phyloP scores from a whole-genome alignment of 2,113 vertebrate species.

The Chlamydotis undulata region DNA sequence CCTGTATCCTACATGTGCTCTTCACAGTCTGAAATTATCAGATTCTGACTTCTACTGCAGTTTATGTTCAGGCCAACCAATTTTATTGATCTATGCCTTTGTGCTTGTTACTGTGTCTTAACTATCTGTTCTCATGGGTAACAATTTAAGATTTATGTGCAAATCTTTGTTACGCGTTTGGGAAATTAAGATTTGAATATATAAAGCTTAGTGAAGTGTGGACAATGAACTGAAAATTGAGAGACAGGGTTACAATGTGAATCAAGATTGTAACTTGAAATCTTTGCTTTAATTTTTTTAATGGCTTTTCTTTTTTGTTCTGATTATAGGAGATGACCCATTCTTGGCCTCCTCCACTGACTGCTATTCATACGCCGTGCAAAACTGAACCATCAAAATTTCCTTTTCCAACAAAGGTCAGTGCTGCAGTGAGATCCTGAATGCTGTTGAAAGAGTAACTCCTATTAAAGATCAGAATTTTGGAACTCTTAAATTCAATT shows the following conservation, averaged over 20 bases:
- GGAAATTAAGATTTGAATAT: neutral
- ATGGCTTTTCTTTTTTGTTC: neutral
- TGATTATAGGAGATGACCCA: slow-evolving; percentile 95
- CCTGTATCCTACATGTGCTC: neutral
- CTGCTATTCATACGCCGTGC: slow-evolving; percentile 98
- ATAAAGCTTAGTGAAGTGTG: neutral
- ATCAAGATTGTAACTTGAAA: neutral
- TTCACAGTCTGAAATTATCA: neutral
- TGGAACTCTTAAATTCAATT: neutral
- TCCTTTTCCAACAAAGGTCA: slow-evolving; percentile 98
- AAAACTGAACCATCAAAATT: slow-evolving; percentile 99
- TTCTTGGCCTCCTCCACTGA: slow-evolving; percentile 96
- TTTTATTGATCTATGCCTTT: neutral
- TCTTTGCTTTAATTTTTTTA: slow-evolving; percentile 9
- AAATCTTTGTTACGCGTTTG: neutral
- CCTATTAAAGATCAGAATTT: neutral
- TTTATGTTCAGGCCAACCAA: neutral
- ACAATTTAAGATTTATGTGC: neutral
- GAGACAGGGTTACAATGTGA: neutral
- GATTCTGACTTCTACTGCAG: neutral
- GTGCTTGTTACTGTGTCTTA: neutral
- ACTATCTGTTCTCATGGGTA: neutral
- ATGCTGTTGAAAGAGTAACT: neutral
- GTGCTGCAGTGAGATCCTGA: slow-evolving; percentile 38
- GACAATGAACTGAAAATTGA: neutral